Evolutionary conservation across 2,113 vertebrate species (phyloP).

Genomic region (Pardalotus punctatus): DNA sequence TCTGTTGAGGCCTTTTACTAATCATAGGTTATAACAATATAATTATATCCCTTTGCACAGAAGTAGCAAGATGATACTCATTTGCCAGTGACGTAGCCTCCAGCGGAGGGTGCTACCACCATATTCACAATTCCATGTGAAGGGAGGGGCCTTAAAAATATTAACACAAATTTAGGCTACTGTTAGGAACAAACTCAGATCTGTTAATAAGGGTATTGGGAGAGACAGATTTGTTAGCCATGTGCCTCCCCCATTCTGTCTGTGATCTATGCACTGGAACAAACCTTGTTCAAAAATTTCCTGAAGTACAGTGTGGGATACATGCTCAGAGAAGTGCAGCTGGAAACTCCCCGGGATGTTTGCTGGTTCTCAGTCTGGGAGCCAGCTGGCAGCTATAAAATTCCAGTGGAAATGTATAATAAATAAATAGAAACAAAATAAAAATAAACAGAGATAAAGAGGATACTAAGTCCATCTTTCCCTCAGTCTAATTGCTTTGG

Average conservation of each 20-base stretch:
- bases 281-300: neutral
- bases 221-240: neutral
- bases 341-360: neutral
- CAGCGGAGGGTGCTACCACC: neutral
- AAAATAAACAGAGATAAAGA: neutral
- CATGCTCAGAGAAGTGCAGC: rapidly evolving
- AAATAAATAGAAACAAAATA: neutral
- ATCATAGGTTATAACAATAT: neutral
- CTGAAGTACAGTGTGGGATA: neutral
- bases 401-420: neutral
- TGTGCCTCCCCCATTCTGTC: neutral
- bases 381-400: neutral
- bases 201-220: neutral
- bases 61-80: neutral
- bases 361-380: neutral
- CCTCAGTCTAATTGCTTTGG: neutral
- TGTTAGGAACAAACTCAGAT: neutral
- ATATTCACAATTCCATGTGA: neutral
- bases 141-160: neutral
- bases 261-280: neutral
- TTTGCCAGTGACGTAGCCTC: neutral
- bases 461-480: neutral
- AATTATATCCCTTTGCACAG: neutral
- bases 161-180: neutral
- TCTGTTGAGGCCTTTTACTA: neutral